Evolutionary conservation across 1,140 invertebrate species (phyloP).

Genomic region (Macrobrachium nipponense): DNA sequence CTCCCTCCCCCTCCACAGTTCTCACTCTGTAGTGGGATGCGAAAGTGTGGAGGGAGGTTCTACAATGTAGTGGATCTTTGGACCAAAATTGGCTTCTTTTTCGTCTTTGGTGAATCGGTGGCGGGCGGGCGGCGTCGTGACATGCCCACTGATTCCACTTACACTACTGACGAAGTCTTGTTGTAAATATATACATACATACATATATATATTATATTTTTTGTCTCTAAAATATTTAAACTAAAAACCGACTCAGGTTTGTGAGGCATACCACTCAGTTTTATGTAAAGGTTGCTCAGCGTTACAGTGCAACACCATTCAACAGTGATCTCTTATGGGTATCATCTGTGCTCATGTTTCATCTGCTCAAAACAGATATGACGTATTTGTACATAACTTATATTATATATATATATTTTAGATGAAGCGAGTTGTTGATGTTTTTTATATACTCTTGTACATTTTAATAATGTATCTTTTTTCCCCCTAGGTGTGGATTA

Average conservation of each 20-base stretch:
- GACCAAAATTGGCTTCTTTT: conserved; percentile 27
- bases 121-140: too few relatives aligned
- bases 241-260: conserved; percentile 54
- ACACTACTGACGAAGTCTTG: conserved; percentile 18
- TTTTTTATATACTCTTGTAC: conserved; percentile 36
- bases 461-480: not conserved
- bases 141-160: conserved; percentile 24
- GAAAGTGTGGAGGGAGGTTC: not conserved
- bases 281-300: conserved; percentile 49
- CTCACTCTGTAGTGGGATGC: conserved; percentile 7
- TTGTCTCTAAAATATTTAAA: conserved; percentile 29
- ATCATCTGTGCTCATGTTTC: conserved; percentile 43
- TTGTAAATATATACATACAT: conserved; percentile 23
- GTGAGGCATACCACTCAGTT: conserved; percentile 52
- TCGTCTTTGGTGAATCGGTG: not conserved
- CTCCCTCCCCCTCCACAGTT: conserved; percentile 14
- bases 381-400: conserved; percentile 39
- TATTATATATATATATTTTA: conserved; percentile 32
- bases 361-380: conserved; percentile 58
- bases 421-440: conserved; percentile 41
- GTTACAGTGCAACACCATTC: conserved; percentile 54
- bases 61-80: conserved; percentile 2
- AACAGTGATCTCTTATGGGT: conserved; percentile 36
- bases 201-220: conserved; percentile 38
- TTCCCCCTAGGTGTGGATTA: too few relatives aligned